A percentile compares a stretch with the other conserved stretches of the same genome.
Evolutionary conservation across 1,140 invertebrate genomes (phyloP).

Genomic region (Matsumurasca onukii): DNA sequence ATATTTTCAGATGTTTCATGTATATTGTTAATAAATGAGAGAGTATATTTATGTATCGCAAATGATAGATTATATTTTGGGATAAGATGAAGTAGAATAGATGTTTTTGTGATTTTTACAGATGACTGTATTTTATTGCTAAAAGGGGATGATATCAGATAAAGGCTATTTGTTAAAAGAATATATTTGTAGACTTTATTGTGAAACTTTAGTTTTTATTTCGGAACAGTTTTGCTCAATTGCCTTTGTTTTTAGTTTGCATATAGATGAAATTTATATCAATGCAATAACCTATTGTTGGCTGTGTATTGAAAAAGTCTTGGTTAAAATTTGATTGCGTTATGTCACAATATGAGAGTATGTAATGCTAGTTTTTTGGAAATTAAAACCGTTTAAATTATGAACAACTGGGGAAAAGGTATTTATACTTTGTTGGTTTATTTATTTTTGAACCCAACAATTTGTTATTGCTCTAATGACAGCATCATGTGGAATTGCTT

Average conservation of each 20-base stretch:
- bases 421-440: not conserved
- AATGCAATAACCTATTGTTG: conserved; percentile 25
- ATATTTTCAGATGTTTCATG: conserved; percentile 21
- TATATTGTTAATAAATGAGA: conserved; percentile 20
- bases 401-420: not conserved
- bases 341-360: too few species aligned
- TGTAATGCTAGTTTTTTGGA: not conserved
- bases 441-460: not conserved
- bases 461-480: conserved; percentile 5
- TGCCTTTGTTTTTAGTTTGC: not conserved
- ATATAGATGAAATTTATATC: not conserved
- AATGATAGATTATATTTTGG: conserved; percentile 15
- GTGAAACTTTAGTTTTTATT: not conserved
- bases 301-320: conserved; percentile 5
- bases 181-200: not conserved
- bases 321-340: too few species aligned
- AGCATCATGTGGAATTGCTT: too few species aligned
- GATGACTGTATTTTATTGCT: conserved; percentile 12
- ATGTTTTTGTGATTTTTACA: not conserved
- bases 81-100: conserved; percentile 8
- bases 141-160: not conserved
- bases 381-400: conserved; percentile 1
- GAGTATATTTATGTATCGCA: conserved; percentile 10
- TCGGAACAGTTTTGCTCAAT: conserved; percentile 3
- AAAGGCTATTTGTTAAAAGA: not conserved